Base-by-base conservation (phyloP, 1,140 invertebrate species). In the Campoletis sonorensis region DNA sequence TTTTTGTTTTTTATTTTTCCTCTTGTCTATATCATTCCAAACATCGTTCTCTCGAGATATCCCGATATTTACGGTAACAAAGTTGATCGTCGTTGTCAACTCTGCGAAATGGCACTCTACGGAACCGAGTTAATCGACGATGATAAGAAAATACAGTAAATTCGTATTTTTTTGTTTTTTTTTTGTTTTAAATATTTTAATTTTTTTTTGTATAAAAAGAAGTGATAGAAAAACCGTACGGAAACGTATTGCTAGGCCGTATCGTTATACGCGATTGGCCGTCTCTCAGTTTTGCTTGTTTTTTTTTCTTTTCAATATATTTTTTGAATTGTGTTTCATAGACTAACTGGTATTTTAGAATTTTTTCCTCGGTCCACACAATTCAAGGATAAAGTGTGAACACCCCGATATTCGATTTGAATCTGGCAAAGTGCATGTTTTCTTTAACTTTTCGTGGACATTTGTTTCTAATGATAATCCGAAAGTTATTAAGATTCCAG, bases 101-200 rank as follows among this genome's bases (percentile, higher is more conserved):
- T 81, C 70, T 54, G 78, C 79, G 80, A 64, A 84, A 89, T 88
- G 88, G 88, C 88, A 89, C 88, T 84, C 87, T 87, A 85, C 83
- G 72, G 85, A 83, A 87, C 84, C 82, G 83, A 86, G 83, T 79
- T 83, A 86, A 86, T 85, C 64, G 45, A 77, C 40, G 11, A 45
- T 85, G 21, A 77, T 85, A 86, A 83, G 82, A 88, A 88, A 84
- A 86, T 88, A 88, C 81, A 67, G 70, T 87, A 82, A 80, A 86
- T 85, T 58, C 64, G 76, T 70, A 81, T 33, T 54, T 81, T 81
- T 45, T 58, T 73, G 23, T 54, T 33, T 54, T 81, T 81, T 45
- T 58, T 73, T 37, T 54, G 15, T 49, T 80, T 26, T 30, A 54
- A n/a, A 8, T 76, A n/a, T n/a, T n/a, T n/a, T n/a, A n/a, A n/a